These are phyloP conservation scores for Eciton burchellii DNA, from an alignment of 1,140 invertebrate genomes.

Conservation along the genomic window DNA sequence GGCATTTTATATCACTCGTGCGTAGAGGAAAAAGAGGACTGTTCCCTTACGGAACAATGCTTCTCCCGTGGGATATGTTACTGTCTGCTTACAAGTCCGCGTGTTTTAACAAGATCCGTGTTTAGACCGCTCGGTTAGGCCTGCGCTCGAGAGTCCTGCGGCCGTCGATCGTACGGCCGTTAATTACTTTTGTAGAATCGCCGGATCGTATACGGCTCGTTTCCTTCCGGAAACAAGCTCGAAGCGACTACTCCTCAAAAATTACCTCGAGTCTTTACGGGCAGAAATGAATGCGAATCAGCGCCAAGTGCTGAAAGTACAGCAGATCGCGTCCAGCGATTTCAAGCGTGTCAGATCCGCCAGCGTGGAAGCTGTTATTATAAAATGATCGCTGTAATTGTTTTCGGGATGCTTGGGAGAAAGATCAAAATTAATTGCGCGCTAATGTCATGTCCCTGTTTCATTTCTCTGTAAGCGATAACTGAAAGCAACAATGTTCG, in stretches of 20 bases:
- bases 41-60: slow-evolving; percentile 73
- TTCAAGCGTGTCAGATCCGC: neutral
- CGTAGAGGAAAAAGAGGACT: slow-evolving; percentile 44
- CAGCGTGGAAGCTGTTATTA: neutral
- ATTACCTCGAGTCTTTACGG: neutral
- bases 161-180: slow-evolving; percentile 54
- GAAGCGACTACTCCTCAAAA: slow-evolving; percentile 22
- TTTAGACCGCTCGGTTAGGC: slow-evolving; percentile 72
- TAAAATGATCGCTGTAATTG: neutral
- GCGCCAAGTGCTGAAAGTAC: neutral
- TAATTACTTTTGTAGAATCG: slow-evolving; percentile 78
- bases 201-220: slow-evolving; percentile 38
- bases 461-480: neutral
- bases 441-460: too few relatives aligned
- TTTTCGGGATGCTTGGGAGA: too few relatives aligned
- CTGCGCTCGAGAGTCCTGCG: slow-evolving; percentile 15
- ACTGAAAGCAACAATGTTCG: neutral
- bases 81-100: slow-evolving; percentile 73
- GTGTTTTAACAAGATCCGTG: slow-evolving; percentile 77
- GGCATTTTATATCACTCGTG: slow-evolving; percentile 68
- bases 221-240: slow-evolving; percentile 45
- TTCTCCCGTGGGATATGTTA: slow-evolving; percentile 71
- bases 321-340: neutral
- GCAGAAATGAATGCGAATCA: neutral
- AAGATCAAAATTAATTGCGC: too few relatives aligned